Base-by-base conservation (phyloP, 2,888 invertebrate species). In the Pollenia griseotomentosa region DNA sequence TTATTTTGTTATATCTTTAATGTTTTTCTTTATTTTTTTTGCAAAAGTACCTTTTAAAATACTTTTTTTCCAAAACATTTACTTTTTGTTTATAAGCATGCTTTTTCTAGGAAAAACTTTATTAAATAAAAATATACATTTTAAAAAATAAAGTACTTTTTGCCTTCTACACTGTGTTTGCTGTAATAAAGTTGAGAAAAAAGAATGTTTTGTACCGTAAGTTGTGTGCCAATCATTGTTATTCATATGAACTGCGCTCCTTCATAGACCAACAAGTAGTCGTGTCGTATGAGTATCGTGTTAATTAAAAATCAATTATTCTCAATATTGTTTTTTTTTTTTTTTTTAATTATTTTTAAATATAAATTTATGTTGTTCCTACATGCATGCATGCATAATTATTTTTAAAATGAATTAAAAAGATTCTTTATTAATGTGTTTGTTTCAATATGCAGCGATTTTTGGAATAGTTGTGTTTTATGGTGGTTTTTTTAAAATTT, bases 301-400 rank as follows among this genome's bases (percentile, higher is more conserved):
- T 83, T 70, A 79, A 75, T 80, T 83, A 79, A 68, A 75, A 83
- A 86, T 81, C 75, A 83, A 86, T 80, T 86, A 86, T 75, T 51
- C 51, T 42, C 12, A 78, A 16, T 59, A 44, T 71, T 71, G 51
- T 42, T 23, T 16, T 12, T n/a, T 6, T 40, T 66, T 68, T 79
- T 42, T 19, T 66, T 48, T 46, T 74, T 3, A 4, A 65, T 19
- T 61, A 40, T 12, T 44, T 84, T n/a, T 77, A 55, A 9, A 55
- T 16, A 6, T n/a, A 53, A 61, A 42, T 12, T 48, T 53, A 63
- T 70, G 4, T 61, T 66, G 40, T 42, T 23, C 12, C 2, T 46
- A 14, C 12, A 23, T 66, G 42, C 14, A 19, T n/a, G 23, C 19
- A 66, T n/a, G 6, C 19, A 71, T 79, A 79, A 84, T 84, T 68